phyloP scores from a whole-genome alignment of 2,113 vertebrate genomes.

The Salvelinus sp. region DNA sequence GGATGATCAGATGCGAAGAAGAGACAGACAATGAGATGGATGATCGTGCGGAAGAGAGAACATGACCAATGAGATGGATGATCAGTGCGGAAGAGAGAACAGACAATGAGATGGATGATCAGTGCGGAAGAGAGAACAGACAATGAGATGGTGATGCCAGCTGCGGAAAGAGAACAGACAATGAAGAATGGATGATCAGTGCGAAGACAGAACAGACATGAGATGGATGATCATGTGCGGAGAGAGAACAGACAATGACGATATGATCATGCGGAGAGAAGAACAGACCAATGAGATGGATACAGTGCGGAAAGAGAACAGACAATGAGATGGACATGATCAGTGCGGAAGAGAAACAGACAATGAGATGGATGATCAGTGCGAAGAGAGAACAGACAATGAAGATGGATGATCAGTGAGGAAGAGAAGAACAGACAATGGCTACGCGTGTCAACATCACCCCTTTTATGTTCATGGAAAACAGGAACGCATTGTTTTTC shows the following conservation, averaged over 20 bases:
- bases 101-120: conserved; percentile 40
- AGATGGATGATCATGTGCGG: conserved; percentile 29
- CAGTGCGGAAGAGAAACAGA: conserved; percentile 23
- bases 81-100: conserved; percentile 6
- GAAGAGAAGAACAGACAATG: conserved; percentile 30
- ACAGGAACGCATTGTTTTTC: conserved; percentile 40
- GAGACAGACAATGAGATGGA: conserved; percentile 32
- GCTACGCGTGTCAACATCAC: conserved; percentile 5
- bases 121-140: conserved; percentile 21
- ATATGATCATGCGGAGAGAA: conserved; percentile 24
- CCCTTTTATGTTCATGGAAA: conserved; percentile 9
- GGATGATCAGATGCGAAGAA: conserved; percentile 27
- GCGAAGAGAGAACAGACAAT: conserved; percentile 29
- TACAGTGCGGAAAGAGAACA: conserved; percentile 19
- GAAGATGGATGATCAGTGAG: conserved; percentile 33
- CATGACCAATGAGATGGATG: no score
- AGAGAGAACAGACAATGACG: conserved; percentile 32
- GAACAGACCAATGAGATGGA: conserved; percentile 34
- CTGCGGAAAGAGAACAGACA: conserved; percentile 29
- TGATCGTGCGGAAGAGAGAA: conserved; percentile 12
- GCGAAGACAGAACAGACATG: conserved; percentile 24
- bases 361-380: conserved; percentile 38
- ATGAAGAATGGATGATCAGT: conserved; percentile 35
- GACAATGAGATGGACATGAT: conserved; percentile 38
- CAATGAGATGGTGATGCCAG: conserved; percentile 40